Base-by-base conservation (phyloP, 1,140 invertebrate species). In the Drosophila chauvacae region DNA sequence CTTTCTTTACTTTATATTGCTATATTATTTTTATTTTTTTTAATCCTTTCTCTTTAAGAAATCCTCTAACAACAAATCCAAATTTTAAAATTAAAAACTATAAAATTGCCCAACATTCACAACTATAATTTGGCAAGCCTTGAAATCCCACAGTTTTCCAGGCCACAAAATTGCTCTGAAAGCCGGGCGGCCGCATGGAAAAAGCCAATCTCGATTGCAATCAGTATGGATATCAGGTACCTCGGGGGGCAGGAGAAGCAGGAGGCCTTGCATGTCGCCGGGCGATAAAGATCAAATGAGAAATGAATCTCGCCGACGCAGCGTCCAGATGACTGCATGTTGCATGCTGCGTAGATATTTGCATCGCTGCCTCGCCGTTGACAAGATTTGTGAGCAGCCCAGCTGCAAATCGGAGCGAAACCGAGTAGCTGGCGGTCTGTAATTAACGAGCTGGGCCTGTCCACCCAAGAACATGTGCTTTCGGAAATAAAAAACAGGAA, bases 281-380 rank as follows among this genome's bases (percentile, higher is more conserved):
- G 77, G 80, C 77, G 83, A 87, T 87, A 88, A 87, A 88, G 83
- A 87, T 87, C 84, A 87, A 87, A 87, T 87, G 80, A 87, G 83
- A 81, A 87, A 87, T 87, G 83, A 77, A 88, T 77, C 71, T 87
- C 80, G 84, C 83, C 84, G 83, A 82, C 71, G 80, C 84, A 80
- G 83, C 50, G 33, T 50, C 68, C 57, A 61, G 69, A 59, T 71
- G 44, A 56, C 68, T 41, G 57, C 26, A 50, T 30, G 83, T 86
- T 87, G 79, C 83, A 86, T 86, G 83, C 74, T 87, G 80, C 83
- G 77, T 77, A 84, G 62, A 83, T 77, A 83, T 83, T 84, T 83
- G 81, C 81, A 76, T 83, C 30, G 65, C 41, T 26, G 64, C 16
- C 59, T 23, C 23, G 47, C 48, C 48, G 20, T 39, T 72, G 69